Percentiles rank a stretch among this genome's conserved stretches.
phyloP scores from a whole-genome alignment of 2,888 invertebrate species.

The Eupithecia exiguata region DNA sequence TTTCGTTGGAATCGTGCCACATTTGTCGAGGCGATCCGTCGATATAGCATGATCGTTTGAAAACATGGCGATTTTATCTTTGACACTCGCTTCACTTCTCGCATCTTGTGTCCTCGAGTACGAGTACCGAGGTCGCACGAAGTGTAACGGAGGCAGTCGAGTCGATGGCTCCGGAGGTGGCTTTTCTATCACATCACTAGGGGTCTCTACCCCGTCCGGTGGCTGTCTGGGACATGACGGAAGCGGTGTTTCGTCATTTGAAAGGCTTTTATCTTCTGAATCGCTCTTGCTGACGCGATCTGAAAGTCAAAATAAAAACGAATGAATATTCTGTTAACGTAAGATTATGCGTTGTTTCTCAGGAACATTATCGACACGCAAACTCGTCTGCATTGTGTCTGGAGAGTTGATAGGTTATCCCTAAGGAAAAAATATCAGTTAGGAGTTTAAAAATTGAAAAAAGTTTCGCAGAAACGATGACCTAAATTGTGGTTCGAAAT shows the following conservation, averaged over 20 bases:
- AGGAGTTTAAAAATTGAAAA: not conserved
- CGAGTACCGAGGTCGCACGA: conserved; percentile 67
- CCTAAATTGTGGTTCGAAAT: not conserved
- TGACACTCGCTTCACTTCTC: conserved; percentile 91
- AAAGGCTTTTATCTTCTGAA: conserved; percentile 78
- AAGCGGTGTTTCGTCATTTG: conserved; percentile 76
- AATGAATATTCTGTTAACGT: conserved; percentile 18
- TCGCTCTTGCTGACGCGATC: conserved; percentile 78
- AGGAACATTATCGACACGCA: conserved; percentile 58
- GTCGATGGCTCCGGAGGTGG: conserved; percentile 70
- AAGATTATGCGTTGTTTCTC: conserved; percentile 26
- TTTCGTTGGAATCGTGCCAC: conserved; percentile 70
- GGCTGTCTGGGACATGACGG: conserved; percentile 89
- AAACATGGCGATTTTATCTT: conserved; percentile 95
- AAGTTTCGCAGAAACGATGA: not conserved
- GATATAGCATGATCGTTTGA: conserved; percentile 82
- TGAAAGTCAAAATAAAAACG: conserved; percentile 49
- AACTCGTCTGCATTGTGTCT: conserved; percentile 49
- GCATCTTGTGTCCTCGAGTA: conserved; percentile 88
- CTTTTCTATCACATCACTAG: conserved; percentile 86
- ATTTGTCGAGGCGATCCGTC: conserved; percentile 73
- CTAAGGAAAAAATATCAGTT: not conserved
- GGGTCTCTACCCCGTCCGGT: conserved; percentile 93
- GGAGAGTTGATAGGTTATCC: conserved; percentile 18
- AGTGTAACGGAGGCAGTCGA: conserved; percentile 65